These are phyloP conservation scores for Orycteropus afer DNA, from an alignment of 2,113 vertebrate genomes.

Conservation along the genomic window DNA sequence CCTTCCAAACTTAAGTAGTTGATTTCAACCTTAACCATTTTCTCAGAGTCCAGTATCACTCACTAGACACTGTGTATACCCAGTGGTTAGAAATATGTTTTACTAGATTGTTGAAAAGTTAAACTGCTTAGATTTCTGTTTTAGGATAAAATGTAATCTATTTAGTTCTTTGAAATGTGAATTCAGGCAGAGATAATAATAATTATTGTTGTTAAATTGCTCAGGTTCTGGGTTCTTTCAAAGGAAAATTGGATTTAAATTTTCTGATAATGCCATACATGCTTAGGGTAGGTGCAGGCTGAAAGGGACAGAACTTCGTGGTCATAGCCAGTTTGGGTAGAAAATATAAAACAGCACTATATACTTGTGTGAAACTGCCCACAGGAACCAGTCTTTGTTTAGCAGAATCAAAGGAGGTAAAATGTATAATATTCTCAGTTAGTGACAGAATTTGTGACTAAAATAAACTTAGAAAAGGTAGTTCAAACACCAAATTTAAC, in stretches of 20 bases:
- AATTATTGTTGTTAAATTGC: not conserved
- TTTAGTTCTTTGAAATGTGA: constrained; percentile 19
- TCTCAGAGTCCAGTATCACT: not conserved
- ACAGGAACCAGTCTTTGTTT: not conserved
- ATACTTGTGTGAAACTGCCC: not conserved
- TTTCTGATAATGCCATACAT: not conserved
- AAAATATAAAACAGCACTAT: not conserved
- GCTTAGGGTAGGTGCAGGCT: not conserved
- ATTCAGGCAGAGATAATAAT: not conserved
- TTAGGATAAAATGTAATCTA: not conserved
- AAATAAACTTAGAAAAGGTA: not conserved
- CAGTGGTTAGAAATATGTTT: not conserved
- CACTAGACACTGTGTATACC: not conserved
- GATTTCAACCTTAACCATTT: not conserved
- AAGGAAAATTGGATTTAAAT: not conserved
- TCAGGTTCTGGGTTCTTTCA: not conserved
- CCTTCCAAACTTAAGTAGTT: constrained; percentile 57
- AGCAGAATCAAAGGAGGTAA: not conserved
- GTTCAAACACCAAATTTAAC: not conserved
- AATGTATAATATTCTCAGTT: not conserved
- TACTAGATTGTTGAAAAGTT: not conserved
- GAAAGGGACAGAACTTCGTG: not conserved
- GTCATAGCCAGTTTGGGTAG: not conserved
- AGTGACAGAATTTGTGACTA: not conserved
- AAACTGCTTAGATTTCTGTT: not conserved